Evolutionary conservation across 2,113 vertebrate species (phyloP).

Genomic region (Setophaga coronata): DNA sequence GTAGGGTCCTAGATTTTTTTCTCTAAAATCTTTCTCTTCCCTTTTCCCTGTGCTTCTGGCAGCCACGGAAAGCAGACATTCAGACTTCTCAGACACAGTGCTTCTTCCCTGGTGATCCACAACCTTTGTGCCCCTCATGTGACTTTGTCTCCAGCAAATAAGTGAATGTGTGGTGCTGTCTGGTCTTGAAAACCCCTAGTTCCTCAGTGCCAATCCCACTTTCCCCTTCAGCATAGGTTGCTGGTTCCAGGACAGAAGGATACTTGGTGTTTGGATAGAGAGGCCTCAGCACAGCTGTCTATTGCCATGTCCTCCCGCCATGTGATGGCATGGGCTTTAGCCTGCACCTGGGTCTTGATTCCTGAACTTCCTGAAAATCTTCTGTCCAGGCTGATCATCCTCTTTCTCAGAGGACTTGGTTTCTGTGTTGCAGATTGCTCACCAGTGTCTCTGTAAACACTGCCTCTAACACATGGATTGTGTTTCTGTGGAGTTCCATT

Average conservation of each 20-base stretch:
- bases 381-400: background rate
- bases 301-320: background rate
- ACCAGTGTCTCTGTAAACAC: background rate
- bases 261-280: background rate
- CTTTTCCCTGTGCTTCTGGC: background rate
- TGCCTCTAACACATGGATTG: fast-evolving
- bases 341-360: background rate
- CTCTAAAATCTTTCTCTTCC: background rate
- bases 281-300: background rate
- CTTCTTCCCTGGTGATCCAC: background rate
- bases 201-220: background rate
- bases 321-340: background rate
- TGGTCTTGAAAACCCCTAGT: background rate
- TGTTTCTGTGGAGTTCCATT: background rate
- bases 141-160: background rate
- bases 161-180: background rate
- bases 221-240: background rate
- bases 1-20: background rate
- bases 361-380: background rate
- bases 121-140: background rate
- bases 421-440: background rate
- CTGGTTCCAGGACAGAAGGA: background rate
- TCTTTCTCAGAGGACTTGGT: background rate
- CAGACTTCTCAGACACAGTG: background rate
- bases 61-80: background rate